Base-by-base conservation (phyloP, 2,797 vertebrate species). In the Melanotaenia pygmaea region DNA sequence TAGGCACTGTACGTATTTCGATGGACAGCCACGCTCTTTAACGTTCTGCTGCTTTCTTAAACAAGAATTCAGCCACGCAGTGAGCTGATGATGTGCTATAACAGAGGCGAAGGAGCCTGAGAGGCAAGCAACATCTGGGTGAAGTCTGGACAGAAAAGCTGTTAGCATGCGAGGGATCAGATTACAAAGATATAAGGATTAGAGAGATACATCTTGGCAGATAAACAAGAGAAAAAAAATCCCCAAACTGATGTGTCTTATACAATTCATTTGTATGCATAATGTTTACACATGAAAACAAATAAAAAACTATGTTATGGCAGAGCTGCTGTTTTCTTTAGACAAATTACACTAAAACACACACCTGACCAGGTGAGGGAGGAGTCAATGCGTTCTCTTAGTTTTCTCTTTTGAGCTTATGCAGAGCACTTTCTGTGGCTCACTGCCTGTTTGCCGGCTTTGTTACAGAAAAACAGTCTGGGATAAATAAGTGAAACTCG, bases 121-220 rank as follows among this genome's bases (percentile, higher is more conserved):
- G 70, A 90, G 82, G 75, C 80, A 54, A 76, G 81, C 85, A 92
- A 89, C 90, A 93, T 94, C 91, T 93, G 93, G 91, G 89, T 88
- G 88, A 93, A 93, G 91, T 93, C 91, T 90, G 91, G 89, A 88
- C 89, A 89, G 84, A 91, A 84, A 89, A 65, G 81, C 88, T 80
- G 86, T 79, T 81, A 79, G 78, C 63, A 69, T 72, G 77, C 60
- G 71, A 77, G 70, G 83, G 85, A 90, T 94, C 72, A 13, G 70
- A 91, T 94, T 94, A 93, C 91, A 93, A 91, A 70, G 35, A 70
- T 32, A 61, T 22, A 1, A 7, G 26, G 68, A 89, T 94, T 93
- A 92, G 89, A 92, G 91, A 93, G 87, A 90, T 82, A 78, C 81
- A 76, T 92, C 85, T 89, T 85, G 86, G 89, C 89, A 92, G 91